Conservation (phyloP, 1,140 invertebrate genomes). For the Saccostrea cuccullata region DNA sequence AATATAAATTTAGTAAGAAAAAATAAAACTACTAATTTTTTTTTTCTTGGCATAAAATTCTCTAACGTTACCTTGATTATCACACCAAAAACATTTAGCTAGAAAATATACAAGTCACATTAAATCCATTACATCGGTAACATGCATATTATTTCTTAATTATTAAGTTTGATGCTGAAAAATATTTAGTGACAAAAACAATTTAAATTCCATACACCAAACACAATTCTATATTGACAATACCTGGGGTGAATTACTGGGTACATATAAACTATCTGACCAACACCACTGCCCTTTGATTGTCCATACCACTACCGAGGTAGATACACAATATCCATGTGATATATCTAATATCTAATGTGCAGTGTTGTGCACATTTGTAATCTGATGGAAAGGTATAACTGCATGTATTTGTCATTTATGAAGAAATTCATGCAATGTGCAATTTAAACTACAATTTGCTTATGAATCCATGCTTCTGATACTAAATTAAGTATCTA, state of each 20-base stretch:
- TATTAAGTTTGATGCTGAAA: background rate
- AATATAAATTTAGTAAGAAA: background rate
- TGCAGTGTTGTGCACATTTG: background rate
- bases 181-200: background rate
- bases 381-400: background rate
- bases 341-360: background rate
- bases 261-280: background rate
- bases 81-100: constrained; percentile 30
- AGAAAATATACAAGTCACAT: constrained; percentile 23
- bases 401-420: too few species aligned
- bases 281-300: background rate
- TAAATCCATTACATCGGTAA: background rate
- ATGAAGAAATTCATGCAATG: background rate
- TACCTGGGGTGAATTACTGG: background rate
- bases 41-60: background rate
- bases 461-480: background rate
- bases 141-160: background rate
- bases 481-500: background rate
- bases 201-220: background rate
- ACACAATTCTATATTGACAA: background rate
- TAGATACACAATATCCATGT: background rate
- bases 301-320: background rate
- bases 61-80: constrained; percentile 14
- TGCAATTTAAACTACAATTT: background rate
- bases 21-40: constrained; percentile 2